phyloP scores from a whole-genome alignment of 2,113 vertebrate genomes.

The human region DNA sequence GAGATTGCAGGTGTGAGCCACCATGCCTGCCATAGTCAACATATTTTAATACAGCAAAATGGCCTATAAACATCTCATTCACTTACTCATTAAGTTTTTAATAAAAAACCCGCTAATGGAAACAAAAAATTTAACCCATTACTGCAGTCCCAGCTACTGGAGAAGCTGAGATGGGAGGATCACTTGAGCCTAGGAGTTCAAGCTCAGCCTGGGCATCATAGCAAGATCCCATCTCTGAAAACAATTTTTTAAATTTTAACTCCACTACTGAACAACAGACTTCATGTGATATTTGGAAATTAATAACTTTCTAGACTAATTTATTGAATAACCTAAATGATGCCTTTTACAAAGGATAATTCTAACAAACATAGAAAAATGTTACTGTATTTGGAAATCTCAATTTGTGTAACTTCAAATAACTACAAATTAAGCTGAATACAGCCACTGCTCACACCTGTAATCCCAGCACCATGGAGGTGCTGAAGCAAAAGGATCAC shows the following conservation, averaged over 20 bases:
- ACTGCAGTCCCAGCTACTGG: neutral
- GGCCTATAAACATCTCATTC: neutral
- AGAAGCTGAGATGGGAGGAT: neutral
- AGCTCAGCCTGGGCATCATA: neutral
- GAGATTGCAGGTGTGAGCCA: no score
- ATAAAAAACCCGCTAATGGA: neutral
- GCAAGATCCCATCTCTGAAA: neutral
- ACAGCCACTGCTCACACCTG: no score
- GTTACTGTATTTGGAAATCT: neutral
- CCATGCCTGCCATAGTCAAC: neutral
- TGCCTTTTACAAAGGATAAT: neutral
- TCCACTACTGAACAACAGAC: neutral
- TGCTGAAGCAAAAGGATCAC: no score
- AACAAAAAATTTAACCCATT: neutral
- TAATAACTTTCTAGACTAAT: constrained; percentile 16
- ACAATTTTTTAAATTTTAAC: neutral
- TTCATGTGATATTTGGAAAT: constrained; percentile 13
- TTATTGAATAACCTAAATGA: neutral
- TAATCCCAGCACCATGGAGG: no score
- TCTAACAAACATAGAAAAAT: constrained; percentile 39
- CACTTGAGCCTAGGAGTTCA: neutral
- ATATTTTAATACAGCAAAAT: constrained; percentile 37
- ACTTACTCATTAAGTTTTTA: neutral
- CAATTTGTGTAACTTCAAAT: neutral
- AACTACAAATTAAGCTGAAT: no score